Conservation (phyloP, 2,113 vertebrate genomes). For the Cinclus cinclus region DNA sequence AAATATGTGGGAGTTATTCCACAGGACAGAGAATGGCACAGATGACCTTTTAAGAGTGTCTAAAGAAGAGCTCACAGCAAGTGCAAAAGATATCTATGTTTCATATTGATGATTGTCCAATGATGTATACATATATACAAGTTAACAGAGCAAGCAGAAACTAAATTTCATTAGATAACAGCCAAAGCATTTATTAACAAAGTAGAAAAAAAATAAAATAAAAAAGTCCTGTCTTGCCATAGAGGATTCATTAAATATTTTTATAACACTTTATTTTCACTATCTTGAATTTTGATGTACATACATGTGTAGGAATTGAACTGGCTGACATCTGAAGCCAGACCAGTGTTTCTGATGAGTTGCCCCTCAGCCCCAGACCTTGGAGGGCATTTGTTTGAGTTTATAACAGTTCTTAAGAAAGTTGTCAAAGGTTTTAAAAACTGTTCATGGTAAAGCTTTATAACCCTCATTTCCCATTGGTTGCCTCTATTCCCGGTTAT, state of each 20-base stretch:
- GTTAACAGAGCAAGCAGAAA: background rate
- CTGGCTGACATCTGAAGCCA: too few species aligned
- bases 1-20: background rate
- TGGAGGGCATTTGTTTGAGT: too few species aligned
- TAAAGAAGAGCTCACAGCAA: background rate
- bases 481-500: too few species aligned
- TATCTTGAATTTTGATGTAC: background rate
- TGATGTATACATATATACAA: background rate
- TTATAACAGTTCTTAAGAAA: too few species aligned
- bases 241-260: background rate
- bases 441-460: too few species aligned
- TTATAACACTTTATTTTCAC: background rate
- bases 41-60: background rate
- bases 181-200: background rate
- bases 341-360: too few species aligned
- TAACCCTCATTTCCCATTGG: too few species aligned
- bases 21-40: background rate
- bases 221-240: accelerated
- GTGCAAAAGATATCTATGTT: background rate
- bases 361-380: too few species aligned
- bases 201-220: too few species aligned
- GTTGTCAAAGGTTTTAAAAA: too few species aligned
- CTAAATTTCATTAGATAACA: background rate
- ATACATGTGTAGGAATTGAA: too few species aligned
- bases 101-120: background rate